Evolutionary conservation across 2,113 vertebrate species (phyloP).

Genomic region (Okapia johnstoni): DNA sequence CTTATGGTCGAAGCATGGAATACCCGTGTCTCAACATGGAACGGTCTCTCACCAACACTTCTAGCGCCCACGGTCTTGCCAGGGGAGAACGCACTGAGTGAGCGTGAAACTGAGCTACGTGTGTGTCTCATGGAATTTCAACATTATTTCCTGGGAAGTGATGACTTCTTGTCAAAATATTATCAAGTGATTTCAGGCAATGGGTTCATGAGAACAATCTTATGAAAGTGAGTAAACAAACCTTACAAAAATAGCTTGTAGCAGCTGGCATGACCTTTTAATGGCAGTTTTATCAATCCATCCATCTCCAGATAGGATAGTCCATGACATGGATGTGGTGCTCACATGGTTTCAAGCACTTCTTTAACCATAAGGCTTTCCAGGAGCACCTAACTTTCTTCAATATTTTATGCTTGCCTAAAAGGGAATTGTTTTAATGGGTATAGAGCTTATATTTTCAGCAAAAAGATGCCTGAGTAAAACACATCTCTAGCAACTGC

Average conservation of each 20-base stretch:
- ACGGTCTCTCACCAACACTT: no score
- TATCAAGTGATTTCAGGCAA: background rate
- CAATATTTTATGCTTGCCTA: background rate
- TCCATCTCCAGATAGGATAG: background rate
- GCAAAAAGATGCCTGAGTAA: background rate
- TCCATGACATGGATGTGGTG: background rate
- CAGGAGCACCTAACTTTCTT: background rate
- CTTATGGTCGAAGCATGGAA: background rate
- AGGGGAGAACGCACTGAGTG: background rate
- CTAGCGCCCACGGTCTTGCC: background rate
- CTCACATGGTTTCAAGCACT: background rate
- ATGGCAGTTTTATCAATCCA: background rate
- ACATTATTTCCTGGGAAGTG: background rate
- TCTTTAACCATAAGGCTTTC: background rate
- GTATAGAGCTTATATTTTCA: background rate
- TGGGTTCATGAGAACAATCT: background rate
- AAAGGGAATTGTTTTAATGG: background rate
- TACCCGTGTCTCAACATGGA: background rate
- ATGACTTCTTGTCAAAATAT: background rate
- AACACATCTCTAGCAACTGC: background rate
- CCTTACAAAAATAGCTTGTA: background rate
- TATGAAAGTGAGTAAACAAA: background rate
- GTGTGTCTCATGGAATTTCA: background rate
- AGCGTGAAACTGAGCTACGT: background rate
- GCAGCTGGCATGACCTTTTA: background rate